These are phyloP conservation scores for Pantala flavescens DNA, from an alignment of 1,140 invertebrate species.

Conservation along the genomic window DNA sequence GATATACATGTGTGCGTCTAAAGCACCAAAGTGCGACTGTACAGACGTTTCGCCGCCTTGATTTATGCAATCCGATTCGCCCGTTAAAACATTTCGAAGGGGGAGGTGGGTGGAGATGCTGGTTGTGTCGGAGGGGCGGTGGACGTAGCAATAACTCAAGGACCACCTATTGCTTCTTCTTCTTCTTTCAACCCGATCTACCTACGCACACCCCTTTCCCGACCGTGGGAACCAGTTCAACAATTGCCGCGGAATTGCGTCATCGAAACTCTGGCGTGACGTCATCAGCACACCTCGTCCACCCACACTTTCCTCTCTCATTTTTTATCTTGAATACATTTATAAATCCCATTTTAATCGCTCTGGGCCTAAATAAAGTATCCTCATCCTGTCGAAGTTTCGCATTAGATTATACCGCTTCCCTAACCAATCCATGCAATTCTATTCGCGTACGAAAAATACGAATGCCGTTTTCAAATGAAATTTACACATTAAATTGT, in stretches of 20 bases:
- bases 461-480: too few species aligned
- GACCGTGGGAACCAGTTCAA: conserved; percentile 2
- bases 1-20: too few species aligned
- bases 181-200: neutral
- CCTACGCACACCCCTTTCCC: neutral
- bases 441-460: too few species aligned
- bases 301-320: neutral
- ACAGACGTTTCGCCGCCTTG: neutral
- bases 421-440: too few species aligned
- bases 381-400: too few species aligned
- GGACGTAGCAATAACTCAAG: neutral
- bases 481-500: too few species aligned
- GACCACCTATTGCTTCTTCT: neutral
- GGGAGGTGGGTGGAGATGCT: neutral
- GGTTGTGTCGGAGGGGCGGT: neutral
- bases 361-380: neutral
- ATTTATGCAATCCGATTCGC: neutral
- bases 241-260: neutral
- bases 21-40: too few species aligned
- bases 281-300: neutral
- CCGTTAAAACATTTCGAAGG: conserved; percentile 6
- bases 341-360: neutral
- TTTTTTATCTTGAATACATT: neutral
- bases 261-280: neutral
- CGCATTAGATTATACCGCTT: too few species aligned